Base-by-base conservation (phyloP, 2,888 invertebrate species). In the Philereme transversata region DNA sequence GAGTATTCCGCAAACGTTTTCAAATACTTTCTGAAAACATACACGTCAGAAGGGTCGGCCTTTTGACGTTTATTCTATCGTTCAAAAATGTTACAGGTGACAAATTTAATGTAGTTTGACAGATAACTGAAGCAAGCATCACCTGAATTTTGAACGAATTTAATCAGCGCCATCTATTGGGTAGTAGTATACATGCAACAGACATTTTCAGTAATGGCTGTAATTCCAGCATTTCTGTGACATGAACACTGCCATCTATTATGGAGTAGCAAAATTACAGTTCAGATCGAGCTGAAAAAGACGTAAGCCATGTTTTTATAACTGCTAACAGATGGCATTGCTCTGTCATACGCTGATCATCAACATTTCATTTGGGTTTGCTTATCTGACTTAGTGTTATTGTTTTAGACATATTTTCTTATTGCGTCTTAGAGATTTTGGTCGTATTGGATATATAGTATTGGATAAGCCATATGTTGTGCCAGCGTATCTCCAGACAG, bases 1-100 rank as follows among this genome's bases (percentile, higher is more conserved):
- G 70, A 51, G 4, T 56, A 70, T 74, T 75, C 76, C 67, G 73
- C 75, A 72, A 79, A 77, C 81, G 78, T 79, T 82, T 83, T 82
- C 77, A 78, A 83, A 79, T 79, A 76, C 65, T 60, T 54, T 65
- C 52, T 56, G 67, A 76, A 71, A 76, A 70, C 59, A 74, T 77
- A 84, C 83, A 84, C 84, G 83, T 55, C 55, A 57, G 52, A 52
- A 52, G 47, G 9, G 9, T 41, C 51, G 60, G 36, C 34, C 36
- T 47, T 22, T 47, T 60, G 60, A 60, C 56, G 45, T 60, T 48
- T 34, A 6, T 0, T 9, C 1, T 9, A 51, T 56, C 56, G 56
- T 60, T 56, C 60, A 5, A 22, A 47, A 60, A 38, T 22, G 3
- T 2, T n/a, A 40, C 8, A 10, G 5, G 10, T 46, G 46, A 33